These are phyloP conservation scores for Pogonocichla stellata DNA, from an alignment of 2,113 vertebrate species.

Conservation along the genomic window DNA sequence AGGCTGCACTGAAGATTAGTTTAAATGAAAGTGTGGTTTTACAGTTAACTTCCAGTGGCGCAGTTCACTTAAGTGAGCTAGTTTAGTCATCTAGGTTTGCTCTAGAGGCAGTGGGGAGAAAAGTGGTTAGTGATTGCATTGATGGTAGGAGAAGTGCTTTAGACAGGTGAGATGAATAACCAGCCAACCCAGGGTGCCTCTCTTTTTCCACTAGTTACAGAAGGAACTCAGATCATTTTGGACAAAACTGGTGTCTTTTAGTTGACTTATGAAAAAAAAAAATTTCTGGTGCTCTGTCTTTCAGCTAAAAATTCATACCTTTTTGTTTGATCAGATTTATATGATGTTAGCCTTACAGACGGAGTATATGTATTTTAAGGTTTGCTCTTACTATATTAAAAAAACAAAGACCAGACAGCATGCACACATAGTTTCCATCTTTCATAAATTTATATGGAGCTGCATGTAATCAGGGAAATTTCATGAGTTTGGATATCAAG, in stretches of 20 bases:
- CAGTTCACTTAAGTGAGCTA: neutral
- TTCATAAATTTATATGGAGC: neutral
- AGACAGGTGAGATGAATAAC: neutral
- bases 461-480: neutral
- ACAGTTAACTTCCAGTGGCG: neutral
- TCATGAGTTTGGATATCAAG: neutral
- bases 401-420: neutral
- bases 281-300: neutral
- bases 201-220: neutral
- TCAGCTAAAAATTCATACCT: neutral
- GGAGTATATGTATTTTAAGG: neutral
- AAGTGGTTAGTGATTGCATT: neutral
- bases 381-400: neutral
- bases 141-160: neutral
- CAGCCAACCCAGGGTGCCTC: neutral
- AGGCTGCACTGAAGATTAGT: neutral
- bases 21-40: neutral
- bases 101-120: neutral
- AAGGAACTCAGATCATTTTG: neutral
- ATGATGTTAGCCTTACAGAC: neutral
- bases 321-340: neutral
- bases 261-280: neutral
- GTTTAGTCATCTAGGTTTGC: neutral
- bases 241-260: neutral
- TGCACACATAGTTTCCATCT: fast-evolving